Conservation (phyloP, 2,888 invertebrate species). For the Hoplodrina blanda region DNA sequence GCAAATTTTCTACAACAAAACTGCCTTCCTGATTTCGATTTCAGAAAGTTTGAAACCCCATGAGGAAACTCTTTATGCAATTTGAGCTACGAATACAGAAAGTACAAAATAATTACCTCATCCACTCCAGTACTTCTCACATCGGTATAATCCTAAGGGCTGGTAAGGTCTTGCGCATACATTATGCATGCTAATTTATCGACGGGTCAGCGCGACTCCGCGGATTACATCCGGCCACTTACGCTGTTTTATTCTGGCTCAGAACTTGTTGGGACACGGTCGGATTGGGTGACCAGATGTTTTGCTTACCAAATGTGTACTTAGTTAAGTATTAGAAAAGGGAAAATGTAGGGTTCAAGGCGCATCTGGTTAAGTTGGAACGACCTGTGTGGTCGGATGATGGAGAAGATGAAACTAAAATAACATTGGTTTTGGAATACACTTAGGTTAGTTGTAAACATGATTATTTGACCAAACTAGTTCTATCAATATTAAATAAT, state of each 20-base stretch:
- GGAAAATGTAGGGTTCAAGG: slow-evolving; percentile 11
- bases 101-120: slow-evolving; percentile 42
- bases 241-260: slow-evolving; percentile 47
- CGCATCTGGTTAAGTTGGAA: slow-evolving; percentile 14
- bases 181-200: slow-evolving; percentile 81
- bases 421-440: background rate
- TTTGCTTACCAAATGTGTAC: slow-evolving; percentile 24
- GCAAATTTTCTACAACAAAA: too few species aligned
- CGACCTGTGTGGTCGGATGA: background rate
- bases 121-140: slow-evolving; percentile 8
- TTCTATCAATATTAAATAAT: slow-evolving; percentile 1
- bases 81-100: too few species aligned
- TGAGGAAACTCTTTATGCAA: background rate
- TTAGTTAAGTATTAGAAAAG: slow-evolving; percentile 31
- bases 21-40: background rate
- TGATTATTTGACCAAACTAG: background rate
- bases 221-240: slow-evolving; percentile 54
- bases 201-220: slow-evolving; percentile 70
- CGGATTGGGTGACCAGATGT: slow-evolving; percentile 43
- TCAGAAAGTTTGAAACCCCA: too few species aligned
- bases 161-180: slow-evolving; percentile 74
- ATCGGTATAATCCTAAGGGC: slow-evolving; percentile 59
- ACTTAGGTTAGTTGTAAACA: background rate
- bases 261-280: slow-evolving; percentile 25
- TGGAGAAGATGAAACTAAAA: slow-evolving; percentile 13